phyloP scores from a whole-genome alignment of 2,113 vertebrate species.

The Neopipo cinnamomea region DNA sequence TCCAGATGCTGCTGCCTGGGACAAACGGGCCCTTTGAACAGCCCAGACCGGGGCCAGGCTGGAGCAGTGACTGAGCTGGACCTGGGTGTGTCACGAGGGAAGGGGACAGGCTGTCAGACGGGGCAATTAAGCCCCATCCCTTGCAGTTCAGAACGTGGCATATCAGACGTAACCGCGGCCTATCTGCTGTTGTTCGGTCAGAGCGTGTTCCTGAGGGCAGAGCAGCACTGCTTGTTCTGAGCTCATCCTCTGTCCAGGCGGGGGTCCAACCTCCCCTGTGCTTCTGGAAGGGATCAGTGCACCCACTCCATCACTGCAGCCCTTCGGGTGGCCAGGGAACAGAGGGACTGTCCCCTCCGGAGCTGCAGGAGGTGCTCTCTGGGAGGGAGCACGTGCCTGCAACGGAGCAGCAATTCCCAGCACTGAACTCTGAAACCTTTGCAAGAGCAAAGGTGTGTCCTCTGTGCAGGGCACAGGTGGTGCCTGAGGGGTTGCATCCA shows the following conservation, averaged over 20 bases:
- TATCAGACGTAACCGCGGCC: not conserved
- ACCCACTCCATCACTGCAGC: fast-evolving
- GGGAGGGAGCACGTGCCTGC: not conserved
- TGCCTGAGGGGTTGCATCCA: fast-evolving
- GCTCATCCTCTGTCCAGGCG: not conserved
- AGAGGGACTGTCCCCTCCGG: not conserved
- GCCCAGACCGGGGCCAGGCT: not conserved
- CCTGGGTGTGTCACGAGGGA: not conserved
- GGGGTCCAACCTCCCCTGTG: fast-evolving
- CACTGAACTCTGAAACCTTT: fast-evolving
- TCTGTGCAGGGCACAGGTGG: not conserved
- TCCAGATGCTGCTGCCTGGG: not conserved
- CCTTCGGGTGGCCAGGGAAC: not conserved
- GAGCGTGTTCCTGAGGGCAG: not conserved
- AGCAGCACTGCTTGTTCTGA: fast-evolving
- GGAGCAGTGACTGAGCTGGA: not conserved
- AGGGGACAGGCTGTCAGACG: not conserved
- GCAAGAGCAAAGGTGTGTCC: no score
- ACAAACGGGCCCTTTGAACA: not conserved
- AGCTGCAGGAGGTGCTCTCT: not conserved
- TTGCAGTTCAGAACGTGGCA: not conserved
- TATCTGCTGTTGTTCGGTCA: not conserved
- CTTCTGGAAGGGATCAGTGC: fast-evolving
- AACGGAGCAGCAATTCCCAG: not conserved
- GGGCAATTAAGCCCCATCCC: not conserved